Evolutionary conservation across 2,888 invertebrate species (phyloP).

Genomic region (Dryobotodes eremita): DNA sequence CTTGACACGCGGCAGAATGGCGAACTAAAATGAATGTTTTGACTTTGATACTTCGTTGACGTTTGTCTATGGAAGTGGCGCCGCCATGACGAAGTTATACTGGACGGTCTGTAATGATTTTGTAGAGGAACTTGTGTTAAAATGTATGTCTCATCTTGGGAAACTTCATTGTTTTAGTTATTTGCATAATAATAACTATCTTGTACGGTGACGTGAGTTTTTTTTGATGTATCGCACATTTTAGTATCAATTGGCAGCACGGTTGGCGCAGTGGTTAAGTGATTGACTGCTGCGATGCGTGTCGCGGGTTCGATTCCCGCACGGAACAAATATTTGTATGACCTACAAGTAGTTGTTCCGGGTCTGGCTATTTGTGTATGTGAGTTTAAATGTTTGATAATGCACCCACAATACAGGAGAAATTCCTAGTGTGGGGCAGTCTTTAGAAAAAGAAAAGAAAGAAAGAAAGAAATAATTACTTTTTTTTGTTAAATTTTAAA

Average conservation of each 20-base stretch:
- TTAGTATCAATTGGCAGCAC: too few species aligned
- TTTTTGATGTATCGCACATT: conserved; percentile 19
- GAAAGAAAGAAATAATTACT: too few species aligned
- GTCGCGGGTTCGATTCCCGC: too few species aligned
- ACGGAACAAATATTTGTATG: too few species aligned
- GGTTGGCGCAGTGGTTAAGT: too few species aligned
- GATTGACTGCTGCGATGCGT: too few species aligned
- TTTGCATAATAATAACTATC: conserved; percentile 57
- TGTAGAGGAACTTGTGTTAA: conserved; percentile 47
- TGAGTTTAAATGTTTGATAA: too few species aligned
- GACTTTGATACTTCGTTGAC: conserved; percentile 4
- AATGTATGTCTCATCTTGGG: conserved; percentile 61
- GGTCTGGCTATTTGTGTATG: too few species aligned
- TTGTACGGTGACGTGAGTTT: conserved; percentile 19
- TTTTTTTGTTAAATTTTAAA: neutral
- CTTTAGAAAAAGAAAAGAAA: too few species aligned
- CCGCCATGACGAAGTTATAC: conserved; percentile 8
- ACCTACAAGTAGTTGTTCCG: too few species aligned
- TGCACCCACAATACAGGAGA: too few species aligned
- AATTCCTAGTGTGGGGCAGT: too few species aligned
- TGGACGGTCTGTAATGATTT: conserved; percentile 35
- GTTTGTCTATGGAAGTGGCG: neutral
- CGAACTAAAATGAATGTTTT: conserved; percentile 1
- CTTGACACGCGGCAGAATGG: neutral
- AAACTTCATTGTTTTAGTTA: conserved; percentile 56